Base-by-base conservation (phyloP, 2,797 vertebrate species). In the Podargus strigoides region DNA sequence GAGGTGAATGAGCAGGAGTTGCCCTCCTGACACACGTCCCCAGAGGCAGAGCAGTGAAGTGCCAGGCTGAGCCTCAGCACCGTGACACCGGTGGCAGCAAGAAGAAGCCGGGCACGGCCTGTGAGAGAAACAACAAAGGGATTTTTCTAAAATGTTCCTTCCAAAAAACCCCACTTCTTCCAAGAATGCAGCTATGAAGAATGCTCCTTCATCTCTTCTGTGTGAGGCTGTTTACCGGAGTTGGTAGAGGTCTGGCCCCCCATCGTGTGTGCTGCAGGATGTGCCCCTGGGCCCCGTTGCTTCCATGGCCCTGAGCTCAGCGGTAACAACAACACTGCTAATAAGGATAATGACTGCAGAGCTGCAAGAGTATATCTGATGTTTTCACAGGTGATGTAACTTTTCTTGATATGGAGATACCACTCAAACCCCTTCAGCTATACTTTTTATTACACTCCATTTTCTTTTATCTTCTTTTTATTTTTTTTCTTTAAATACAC, bases 381-480 rank as follows among this genome's bases (percentile, higher is more conserved):
- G 74, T 68, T 94, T 94, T 85, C 86, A 90, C 68, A 53, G 60
- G 68, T 96, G 96, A 97, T 83, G 91, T 93, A 95, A 95, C 83
- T 83, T 88, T 72, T 89, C 89, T 82, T 91, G 70, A 87, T 94
- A 87, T 52, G 55, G 52, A 96, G 91, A 90, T 93, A 91, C 14
- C 1, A 9, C 42, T 90, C 55, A 76, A 91, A 89, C 32, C 90
- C 94, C 95, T 94, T 94, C 84, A 95, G 94, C 93, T 90, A 94
- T 82, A 53, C 22, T 69, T 95, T 93, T 94, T 94, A 94, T 95
- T 95, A 8, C 63, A 49, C 66, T 86, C 9, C 3, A 41, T 75
- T 91, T 90, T 81, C 85, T 94, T 96, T 94, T 80, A 86, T 88
- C 21, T 46, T 50, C 53, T 74, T 73, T 37, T 63, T n/a, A n/a